These are phyloP conservation scores for Planiliza haematocheilus DNA, from an alignment of 2,113 vertebrate species.

Conservation along the genomic window DNA sequence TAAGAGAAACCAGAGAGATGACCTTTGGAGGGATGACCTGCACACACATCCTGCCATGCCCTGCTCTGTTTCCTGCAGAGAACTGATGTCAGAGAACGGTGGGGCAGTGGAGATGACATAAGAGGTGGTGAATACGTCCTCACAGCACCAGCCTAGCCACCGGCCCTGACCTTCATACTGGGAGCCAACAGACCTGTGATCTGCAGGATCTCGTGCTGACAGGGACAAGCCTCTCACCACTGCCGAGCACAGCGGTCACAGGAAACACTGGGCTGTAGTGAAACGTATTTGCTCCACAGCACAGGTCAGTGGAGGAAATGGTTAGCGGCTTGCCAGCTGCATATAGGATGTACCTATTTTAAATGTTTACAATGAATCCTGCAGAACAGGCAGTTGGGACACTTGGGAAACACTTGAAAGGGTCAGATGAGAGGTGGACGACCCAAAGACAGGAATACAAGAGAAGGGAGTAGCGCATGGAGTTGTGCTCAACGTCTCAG, in stretches of 20 bases:
- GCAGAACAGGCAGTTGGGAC: conserved; percentile 25
- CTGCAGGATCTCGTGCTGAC: conserved; percentile 53
- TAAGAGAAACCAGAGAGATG: conserved; percentile 56
- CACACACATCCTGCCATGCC: conserved; percentile 74
- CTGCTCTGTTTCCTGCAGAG: conserved; percentile 76
- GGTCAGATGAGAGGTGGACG: conserved; percentile 21
- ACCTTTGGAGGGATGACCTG: conserved; percentile 64
- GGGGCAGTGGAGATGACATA: conserved; percentile 30
- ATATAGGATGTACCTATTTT: conserved; percentile 45
- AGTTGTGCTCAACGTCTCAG: conserved; percentile 32
- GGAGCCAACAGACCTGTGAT: conserved; percentile 51
- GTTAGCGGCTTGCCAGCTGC: conserved; percentile 55
- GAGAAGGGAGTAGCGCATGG: conserved; percentile 25
- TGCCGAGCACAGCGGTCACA: conserved; percentile 35
- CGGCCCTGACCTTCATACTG: conserved; percentile 63
- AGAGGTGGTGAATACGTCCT: conserved; percentile 50
- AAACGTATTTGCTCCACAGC: conserved; percentile 40
- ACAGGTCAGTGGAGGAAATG: conserved; percentile 44
- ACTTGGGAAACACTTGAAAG: conserved; percentile 39
- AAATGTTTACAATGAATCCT: conserved; percentile 43
- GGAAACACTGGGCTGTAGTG: conserved; percentile 57
- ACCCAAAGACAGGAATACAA: conserved; percentile 24
- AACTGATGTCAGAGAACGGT: conserved; percentile 64
- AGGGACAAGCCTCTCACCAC: conserved; percentile 52
- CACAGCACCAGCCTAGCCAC: conserved; percentile 41